These are phyloP conservation scores for Rhinatrema bivittatum DNA, from an alignment of 2,797 vertebrate genomes.

Conservation along the genomic window DNA sequence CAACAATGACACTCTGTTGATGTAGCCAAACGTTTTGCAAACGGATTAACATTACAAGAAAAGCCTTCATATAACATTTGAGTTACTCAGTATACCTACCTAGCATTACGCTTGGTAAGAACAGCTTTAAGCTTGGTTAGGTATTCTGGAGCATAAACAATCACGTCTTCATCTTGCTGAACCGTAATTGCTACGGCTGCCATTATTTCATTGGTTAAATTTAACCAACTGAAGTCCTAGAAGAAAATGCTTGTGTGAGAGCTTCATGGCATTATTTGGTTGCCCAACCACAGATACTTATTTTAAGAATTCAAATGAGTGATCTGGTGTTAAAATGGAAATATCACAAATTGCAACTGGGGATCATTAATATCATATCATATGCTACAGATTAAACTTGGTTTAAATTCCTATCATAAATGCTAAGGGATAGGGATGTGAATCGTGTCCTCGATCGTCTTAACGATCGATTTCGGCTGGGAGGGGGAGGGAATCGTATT, in stretches of 20 bases:
- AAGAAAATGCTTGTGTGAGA: slow-evolving; percentile 30
- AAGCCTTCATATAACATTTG: neutral
- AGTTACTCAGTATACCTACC: slow-evolving; percentile 55
- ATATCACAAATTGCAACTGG: no score
- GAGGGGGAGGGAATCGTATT: no score
- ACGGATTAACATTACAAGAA: slow-evolving; percentile 13
- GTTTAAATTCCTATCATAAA: no score
- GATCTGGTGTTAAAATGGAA: no score
- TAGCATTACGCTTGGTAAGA: slow-evolving; percentile 72
- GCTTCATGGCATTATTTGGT: neutral
- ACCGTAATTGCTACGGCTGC: slow-evolving; percentile 70
- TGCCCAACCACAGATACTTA: no score
- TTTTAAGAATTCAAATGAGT: no score
- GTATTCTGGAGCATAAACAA: slow-evolving; percentile 88
- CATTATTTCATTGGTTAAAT: slow-evolving; percentile 83
- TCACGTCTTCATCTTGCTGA: slow-evolving; percentile 67
- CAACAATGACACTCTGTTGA: slow-evolving; percentile 17
- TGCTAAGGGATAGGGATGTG: no score
- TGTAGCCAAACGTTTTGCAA: slow-evolving; percentile 17
- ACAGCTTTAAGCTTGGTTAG: slow-evolving; percentile 71
- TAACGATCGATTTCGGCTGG: no score
- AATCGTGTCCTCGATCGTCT: no score
- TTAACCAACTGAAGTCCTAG: slow-evolving; percentile 80
- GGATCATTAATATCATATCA: no score
- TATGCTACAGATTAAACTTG: no score